Evolutionary conservation across 2,797 vertebrate species (phyloP).

Genomic region (Cuculus canorus): DNA sequence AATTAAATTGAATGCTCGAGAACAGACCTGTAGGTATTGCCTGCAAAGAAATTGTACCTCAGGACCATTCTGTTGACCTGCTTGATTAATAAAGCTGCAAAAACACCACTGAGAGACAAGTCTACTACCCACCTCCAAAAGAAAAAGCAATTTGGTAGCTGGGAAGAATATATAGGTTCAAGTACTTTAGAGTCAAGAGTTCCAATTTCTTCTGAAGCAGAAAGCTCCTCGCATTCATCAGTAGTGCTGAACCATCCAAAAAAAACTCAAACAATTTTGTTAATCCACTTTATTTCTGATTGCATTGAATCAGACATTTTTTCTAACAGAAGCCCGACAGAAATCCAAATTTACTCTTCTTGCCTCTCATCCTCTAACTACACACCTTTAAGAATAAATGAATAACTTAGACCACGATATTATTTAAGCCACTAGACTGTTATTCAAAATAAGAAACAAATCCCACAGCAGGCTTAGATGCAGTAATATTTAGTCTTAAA

Average conservation of each 20-base stretch:
- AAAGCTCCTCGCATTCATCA: background rate
- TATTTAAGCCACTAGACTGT: background rate
- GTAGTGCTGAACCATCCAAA: background rate
- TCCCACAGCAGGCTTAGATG: background rate
- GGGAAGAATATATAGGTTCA: background rate
- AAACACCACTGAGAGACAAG: background rate
- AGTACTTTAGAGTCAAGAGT: background rate
- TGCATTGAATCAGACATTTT: background rate
- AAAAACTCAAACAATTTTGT: fast-evolving
- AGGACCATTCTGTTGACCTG: background rate
- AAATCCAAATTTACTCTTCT: background rate
- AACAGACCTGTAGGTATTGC: background rate
- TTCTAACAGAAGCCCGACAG: background rate
- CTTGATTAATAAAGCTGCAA: background rate
- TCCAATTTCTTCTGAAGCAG: background rate
- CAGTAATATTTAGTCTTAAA: background rate
- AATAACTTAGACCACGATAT: background rate
- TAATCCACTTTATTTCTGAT: background rate
- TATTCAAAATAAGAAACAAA: background rate
- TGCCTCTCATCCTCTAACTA: background rate
- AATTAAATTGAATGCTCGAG: background rate
- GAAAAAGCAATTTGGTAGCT: background rate
- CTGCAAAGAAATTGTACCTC: background rate
- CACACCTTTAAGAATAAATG: background rate
- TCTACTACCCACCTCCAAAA: background rate